These are phyloP conservation scores for Lysiphlebus fabarum DNA, from an alignment of 1,140 invertebrate species.

Conservation along the genomic window DNA sequence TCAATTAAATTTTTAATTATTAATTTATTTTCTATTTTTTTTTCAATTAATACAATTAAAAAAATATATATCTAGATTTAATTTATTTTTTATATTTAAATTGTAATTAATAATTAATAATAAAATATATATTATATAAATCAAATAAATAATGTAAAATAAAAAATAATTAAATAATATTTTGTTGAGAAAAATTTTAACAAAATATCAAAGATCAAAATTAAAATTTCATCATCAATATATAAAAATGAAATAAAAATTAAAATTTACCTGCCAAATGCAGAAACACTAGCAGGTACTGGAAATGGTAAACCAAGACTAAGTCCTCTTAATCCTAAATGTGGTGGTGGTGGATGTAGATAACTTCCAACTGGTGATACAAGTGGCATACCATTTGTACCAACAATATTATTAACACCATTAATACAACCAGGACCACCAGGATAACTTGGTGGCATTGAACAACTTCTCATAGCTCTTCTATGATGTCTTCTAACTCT, in stretches of 20 bases:
- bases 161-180: too few relatives aligned
- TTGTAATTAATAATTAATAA: too few relatives aligned
- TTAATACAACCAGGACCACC: conserved; percentile 22
- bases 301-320: conserved; percentile 52
- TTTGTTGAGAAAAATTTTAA: too few relatives aligned
- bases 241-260: conserved; percentile 14
- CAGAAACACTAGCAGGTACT: conserved; percentile 52
- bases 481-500: conserved; percentile 44
- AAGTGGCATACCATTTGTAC: conserved; percentile 36
- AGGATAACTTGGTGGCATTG: conserved; percentile 46
- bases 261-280: conserved; percentile 47
- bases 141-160: too few relatives aligned
- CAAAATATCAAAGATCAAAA: too few relatives aligned
- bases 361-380: conserved; percentile 42
- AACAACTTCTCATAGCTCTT: conserved; percentile 39
- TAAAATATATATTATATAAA: too few relatives aligned
- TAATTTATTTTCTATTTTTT: too few relatives aligned
- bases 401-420: conserved; percentile 10
- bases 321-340: conserved; percentile 49
- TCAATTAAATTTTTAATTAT: too few relatives aligned
- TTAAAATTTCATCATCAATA: conserved; percentile 6
- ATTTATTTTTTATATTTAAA: too few relatives aligned
- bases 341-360: conserved; percentile 49
- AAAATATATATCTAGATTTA: too few relatives aligned
- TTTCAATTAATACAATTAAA: too few relatives aligned